Conservation (phyloP, 1,140 invertebrate species). For the Argopecten irradians region DNA sequence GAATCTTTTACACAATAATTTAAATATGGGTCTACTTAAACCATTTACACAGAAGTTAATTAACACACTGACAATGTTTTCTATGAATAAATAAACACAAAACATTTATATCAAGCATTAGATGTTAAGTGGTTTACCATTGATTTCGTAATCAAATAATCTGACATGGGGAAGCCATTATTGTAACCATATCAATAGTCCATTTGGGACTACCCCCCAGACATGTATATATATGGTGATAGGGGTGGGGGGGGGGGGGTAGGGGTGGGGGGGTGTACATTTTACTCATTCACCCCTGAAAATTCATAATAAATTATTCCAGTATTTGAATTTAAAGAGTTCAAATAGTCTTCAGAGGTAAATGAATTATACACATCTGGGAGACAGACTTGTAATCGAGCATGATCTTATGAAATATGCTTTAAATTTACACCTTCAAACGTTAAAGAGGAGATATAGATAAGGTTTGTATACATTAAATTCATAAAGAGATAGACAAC, state of each 20-base stretch:
- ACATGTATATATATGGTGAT: background rate
- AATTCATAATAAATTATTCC: too few species aligned
- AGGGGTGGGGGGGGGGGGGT: background rate
- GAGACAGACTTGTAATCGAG: background rate
- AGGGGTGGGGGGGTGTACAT: too few species aligned
- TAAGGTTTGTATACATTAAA: background rate
- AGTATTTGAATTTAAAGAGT: too few species aligned
- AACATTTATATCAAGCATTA: background rate
- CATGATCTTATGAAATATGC: background rate
- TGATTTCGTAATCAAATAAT: background rate
- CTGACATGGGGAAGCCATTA: background rate
- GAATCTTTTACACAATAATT: background rate
- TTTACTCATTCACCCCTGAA: too few species aligned
- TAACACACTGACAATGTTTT: too few species aligned
- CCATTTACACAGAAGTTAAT: too few species aligned
- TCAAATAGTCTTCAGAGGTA: too few species aligned
- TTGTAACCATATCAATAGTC: background rate
- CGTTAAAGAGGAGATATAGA: background rate
- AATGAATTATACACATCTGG: background rate
- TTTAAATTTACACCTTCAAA: background rate
- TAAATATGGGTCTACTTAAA: background rate
- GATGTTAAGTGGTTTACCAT: background rate
- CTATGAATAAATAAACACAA: background rate
- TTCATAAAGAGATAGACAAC: background rate
- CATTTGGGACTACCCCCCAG: background rate